Base-by-base conservation (phyloP, 2,888 invertebrate species). In the Pyrochroa serraticornis region DNA sequence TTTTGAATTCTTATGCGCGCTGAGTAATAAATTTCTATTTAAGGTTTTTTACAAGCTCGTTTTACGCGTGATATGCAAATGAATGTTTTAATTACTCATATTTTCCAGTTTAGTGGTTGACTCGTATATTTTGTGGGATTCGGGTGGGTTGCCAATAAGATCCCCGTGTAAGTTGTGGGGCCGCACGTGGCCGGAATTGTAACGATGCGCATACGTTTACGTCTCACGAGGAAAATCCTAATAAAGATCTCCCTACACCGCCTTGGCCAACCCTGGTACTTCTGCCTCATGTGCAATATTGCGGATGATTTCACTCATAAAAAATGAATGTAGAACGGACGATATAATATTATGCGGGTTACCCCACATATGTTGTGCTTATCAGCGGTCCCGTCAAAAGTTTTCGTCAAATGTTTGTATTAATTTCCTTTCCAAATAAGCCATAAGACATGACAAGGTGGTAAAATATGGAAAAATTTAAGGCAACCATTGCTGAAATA, bases 171-270 rank as follows among this genome's bases (percentile, higher is more conserved):
- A 43, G 44, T 48, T 55, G 53, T 48, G 39, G 14, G 13, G 39
- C n/a, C 48, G 51, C 57, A 57, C 57, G 57, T 51, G 57, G 46
- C 34, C 32, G 32, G 51, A 57, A 57, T 56, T 44, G 44, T 46
- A 56, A 50, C 44, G 38, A 43, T 47, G 51, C 57, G 38, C 57
- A 51, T 51, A 57, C 51, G 46, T 57, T 51, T 51, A 47, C 47
- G 45, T 47, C 47, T 57, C 49, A 42, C 46, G 47, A 51, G 51
- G 32, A 57, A 57, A 57, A 51, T 57, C 57, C 51, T 43, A 57
- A 57, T 57, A 57, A 51, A 46, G 42, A 37, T 57, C 46, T 46
- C 51, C 51, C 44, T 42, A 3, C 30, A 39, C 12, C 9, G 38
- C 22, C 44, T 54, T 35, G 39, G 9, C 47, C 54, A 54, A 41